Evolutionary conservation across 53 echinoderm and acorn worm genomes (phyloP).

Genomic region (Holothuria leucospilota): DNA sequence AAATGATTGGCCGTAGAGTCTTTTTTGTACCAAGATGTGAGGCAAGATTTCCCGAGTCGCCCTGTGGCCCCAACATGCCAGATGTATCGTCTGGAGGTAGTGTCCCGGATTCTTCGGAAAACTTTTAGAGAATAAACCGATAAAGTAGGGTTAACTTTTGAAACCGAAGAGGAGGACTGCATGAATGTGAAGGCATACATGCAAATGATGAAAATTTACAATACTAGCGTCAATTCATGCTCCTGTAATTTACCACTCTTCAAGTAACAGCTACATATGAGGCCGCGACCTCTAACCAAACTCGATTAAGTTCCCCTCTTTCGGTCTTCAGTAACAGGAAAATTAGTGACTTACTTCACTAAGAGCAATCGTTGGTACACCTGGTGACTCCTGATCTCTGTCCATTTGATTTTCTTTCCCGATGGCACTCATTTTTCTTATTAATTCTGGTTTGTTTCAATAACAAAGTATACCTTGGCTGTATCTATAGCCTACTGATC

Average conservation of each 20-base stretch:
- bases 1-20: conserved; percentile 12
- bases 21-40: conserved; percentile 27
- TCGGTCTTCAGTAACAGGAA: too few relatives aligned
- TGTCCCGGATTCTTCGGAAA: conserved; percentile 10
- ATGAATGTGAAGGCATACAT: too few relatives aligned
- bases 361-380: conserved; percentile 10
- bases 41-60: conserved; percentile 14
- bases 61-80: conserved; percentile 31
- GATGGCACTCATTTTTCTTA: neutral
- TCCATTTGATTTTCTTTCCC: neutral
- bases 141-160: too few relatives aligned
- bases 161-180: too few relatives aligned
- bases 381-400: neutral
- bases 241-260: too few relatives aligned
- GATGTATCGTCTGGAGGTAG: conserved; percentile 2
- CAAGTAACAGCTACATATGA: too few relatives aligned
- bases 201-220: too few relatives aligned
- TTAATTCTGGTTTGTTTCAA: neutral
- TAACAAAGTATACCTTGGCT: too few relatives aligned
- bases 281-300: too few relatives aligned
- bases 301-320: too few relatives aligned
- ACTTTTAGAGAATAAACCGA: neutral
- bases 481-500: too few relatives aligned
- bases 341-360: conserved; percentile 1
- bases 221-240: too few relatives aligned